These are phyloP conservation scores for Exaiptasia diaphana DNA, from an alignment of 64 coral and sea anemone species.

Conservation along the genomic window DNA sequence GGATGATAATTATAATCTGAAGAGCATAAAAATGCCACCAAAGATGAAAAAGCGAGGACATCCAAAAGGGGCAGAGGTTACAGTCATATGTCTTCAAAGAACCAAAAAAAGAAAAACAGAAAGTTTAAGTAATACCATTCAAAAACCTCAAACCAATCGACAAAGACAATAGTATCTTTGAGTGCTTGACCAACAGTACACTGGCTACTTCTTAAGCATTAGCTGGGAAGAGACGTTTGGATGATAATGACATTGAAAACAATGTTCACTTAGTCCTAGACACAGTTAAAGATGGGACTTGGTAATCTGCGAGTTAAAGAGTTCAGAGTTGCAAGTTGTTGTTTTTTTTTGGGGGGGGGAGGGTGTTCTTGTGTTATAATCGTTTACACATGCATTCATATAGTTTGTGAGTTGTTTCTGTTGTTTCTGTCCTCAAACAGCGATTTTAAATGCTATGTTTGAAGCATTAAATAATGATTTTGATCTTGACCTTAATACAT, in stretches of 20 bases:
- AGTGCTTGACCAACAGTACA: constrained; percentile 11
- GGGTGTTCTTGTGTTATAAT: no score
- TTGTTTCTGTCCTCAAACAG: no score
- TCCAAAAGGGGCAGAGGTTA: constrained; percentile 59
- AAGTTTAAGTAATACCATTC: constrained; percentile 28
- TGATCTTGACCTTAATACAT: no score
- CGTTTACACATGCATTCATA: no score
- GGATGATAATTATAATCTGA: no score
- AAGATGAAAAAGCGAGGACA: constrained; percentile 52
- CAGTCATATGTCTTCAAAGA: constrained; percentile 40
- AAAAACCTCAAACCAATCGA: constrained; percentile 30
- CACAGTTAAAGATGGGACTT: constrained; percentile 21
- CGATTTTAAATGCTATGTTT: no score
- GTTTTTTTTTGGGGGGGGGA: neutral
- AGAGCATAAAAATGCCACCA: constrained; percentile 51
- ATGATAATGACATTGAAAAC: constrained; percentile 19
- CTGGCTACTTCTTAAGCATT: constrained; percentile 26
- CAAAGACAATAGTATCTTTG: constrained; percentile 13
- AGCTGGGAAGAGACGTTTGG: constrained; percentile 31
- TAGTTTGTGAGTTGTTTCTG: neutral
- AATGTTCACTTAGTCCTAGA: constrained; percentile 47
- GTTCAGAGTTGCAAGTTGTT: constrained; percentile 2
- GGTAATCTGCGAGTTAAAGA: constrained; percentile 11
- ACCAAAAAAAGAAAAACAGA: constrained; percentile 34
- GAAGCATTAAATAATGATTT: no score